Evolutionary conservation across 2,113 vertebrate genomes (phyloP).

Genomic region (Rhegmatorhina hoffmannsi): DNA sequence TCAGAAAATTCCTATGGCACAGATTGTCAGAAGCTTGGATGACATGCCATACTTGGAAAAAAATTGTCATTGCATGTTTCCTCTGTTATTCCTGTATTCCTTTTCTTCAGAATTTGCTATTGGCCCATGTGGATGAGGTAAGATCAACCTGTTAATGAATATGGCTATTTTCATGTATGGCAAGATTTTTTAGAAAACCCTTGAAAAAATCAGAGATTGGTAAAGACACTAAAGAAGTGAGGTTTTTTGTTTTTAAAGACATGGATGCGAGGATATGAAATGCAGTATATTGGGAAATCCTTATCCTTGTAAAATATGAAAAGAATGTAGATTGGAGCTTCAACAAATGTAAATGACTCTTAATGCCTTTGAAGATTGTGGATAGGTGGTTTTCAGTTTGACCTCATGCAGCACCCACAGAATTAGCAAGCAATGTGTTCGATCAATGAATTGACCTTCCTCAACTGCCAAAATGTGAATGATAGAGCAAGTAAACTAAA

Average conservation of each 20-base stretch:
- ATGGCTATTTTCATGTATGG: neutral
- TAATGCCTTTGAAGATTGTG: neutral
- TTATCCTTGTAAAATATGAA: neutral
- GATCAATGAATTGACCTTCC: neutral
- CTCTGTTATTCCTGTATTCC: neutral
- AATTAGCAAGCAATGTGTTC: neutral
- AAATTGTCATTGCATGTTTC: neutral
- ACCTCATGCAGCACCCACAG: neutral
- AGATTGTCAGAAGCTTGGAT: neutral
- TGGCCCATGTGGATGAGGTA: neutral
- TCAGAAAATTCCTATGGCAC: conserved; percentile 44
- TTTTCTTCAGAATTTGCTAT: neutral
- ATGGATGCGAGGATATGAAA: neutral
- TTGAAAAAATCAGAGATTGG: neutral
- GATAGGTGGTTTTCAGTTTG: neutral
- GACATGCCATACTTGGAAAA: conserved; percentile 3
- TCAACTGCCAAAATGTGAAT: neutral
- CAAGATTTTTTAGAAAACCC: neutral
- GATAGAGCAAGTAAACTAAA: neutral
- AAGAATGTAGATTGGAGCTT: neutral
- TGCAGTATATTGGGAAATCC: neutral
- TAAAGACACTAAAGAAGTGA: neutral
- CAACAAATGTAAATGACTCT: neutral
- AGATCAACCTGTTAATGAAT: neutral
- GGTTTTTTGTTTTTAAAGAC: neutral